Percentiles rank a stretch among this genome's conserved stretches.
phyloP scores from a whole-genome alignment of 2,797 vertebrate species.

The Scarus forsteni region DNA sequence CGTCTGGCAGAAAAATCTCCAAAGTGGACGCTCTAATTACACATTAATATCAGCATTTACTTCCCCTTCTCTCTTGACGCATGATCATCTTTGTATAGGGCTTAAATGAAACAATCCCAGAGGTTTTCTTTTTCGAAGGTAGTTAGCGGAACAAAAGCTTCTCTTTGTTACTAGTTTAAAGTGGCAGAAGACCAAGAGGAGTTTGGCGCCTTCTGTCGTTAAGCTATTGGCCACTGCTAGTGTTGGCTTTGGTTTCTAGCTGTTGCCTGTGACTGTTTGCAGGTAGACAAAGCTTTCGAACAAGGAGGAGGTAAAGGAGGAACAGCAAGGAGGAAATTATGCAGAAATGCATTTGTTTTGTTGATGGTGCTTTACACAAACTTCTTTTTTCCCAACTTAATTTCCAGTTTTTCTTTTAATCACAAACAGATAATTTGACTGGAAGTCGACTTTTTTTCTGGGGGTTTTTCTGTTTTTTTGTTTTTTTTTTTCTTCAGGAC shows the following conservation, averaged over 20 bases:
- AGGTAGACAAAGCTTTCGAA: slow-evolving; percentile 99
- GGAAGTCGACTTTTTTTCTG: slow-evolving; percentile 87
- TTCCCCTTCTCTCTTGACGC: slow-evolving; percentile 55
- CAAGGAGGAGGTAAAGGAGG: slow-evolving; percentile 94
- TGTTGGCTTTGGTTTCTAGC: slow-evolving; percentile 99
- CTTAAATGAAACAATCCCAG: slow-evolving; percentile 98
- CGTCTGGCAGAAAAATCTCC: slow-evolving; percentile 84
- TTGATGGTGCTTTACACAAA: slow-evolving; percentile 93
- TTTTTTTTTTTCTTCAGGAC: slow-evolving; percentile 64
- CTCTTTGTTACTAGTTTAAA: slow-evolving; percentile 99
- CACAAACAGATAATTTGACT: slow-evolving; percentile 94
- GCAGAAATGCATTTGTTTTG: slow-evolving; percentile 92
- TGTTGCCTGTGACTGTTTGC: slow-evolving; percentile 99
- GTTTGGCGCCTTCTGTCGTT: slow-evolving; percentile 95
- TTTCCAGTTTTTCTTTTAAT: slow-evolving; percentile 87
- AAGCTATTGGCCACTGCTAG: slow-evolving; percentile 99
- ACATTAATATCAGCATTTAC: slow-evolving; percentile 85
- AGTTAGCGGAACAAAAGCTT: slow-evolving; percentile 95
- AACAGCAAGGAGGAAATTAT: slow-evolving; percentile 92
- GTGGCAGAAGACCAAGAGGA: slow-evolving; percentile 97
- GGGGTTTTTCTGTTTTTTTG: slow-evolving; percentile 20
- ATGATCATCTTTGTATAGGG: slow-evolving; percentile 95
- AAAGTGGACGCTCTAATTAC: slow-evolving; percentile 90
- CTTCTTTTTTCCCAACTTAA: slow-evolving; percentile 82
- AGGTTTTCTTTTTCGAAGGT: slow-evolving; percentile 98